Conservation (phyloP, 2,113 vertebrate genomes). For the Alethe diademata region DNA sequence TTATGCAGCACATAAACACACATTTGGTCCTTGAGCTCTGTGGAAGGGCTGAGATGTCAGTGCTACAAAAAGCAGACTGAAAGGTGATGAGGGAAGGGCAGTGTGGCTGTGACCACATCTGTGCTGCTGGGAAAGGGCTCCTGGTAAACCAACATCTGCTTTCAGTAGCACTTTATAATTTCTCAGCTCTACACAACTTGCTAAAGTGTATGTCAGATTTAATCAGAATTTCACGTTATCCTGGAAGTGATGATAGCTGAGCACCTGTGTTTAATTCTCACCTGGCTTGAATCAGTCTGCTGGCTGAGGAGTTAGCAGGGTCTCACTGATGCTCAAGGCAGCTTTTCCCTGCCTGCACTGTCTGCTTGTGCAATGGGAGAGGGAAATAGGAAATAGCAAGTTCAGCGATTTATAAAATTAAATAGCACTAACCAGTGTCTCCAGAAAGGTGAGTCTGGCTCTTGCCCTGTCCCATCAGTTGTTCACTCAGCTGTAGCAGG, state of each 20-base stretch:
- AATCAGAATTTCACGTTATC: background rate
- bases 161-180: background rate
- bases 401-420: background rate
- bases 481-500: background rate
- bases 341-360: background rate
- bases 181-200: background rate
- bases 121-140: background rate
- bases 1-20: background rate
- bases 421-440: background rate
- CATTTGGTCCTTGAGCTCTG: background rate
- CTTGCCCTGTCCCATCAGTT: background rate
- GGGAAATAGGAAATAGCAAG: background rate
- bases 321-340: background rate
- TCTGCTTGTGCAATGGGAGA: background rate
- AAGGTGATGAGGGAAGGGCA: background rate
- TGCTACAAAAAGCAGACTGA: background rate
- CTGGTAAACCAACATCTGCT: background rate
- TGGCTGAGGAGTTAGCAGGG: background rate
- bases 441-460: background rate
- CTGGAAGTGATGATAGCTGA: background rate
- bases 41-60: background rate
- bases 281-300: background rate
- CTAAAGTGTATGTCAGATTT: background rate
- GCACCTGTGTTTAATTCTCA: background rate
- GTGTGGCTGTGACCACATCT: background rate